A percentile compares a stretch with the other conserved stretches of the same genome.
These are phyloP conservation scores for Copidosoma aretas DNA, from an alignment of 2,888 invertebrate species.

Conservation along the genomic window DNA sequence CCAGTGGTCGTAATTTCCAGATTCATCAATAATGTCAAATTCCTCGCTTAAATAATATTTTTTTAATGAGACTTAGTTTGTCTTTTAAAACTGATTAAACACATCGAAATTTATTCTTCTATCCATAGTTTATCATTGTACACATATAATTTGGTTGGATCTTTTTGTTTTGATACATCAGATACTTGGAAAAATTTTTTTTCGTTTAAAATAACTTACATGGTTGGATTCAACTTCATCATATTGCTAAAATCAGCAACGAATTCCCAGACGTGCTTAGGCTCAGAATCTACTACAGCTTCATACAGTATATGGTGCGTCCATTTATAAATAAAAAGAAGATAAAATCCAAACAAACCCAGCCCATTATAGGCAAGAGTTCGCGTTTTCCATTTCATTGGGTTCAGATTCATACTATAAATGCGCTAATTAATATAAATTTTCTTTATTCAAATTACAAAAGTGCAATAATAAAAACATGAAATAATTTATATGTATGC, in stretches of 20 bases:
- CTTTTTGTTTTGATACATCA: neutral
- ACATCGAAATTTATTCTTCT: no score
- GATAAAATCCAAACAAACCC: slow-evolving; percentile 38
- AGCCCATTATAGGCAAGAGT: slow-evolving; percentile 48
- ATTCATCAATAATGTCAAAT: slow-evolving; percentile 70
- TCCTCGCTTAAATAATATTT: slow-evolving; percentile 64
- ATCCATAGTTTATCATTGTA: no score
- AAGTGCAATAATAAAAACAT: neutral
- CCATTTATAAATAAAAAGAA: slow-evolving; percentile 53
- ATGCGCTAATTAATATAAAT: neutral
- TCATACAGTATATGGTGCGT: slow-evolving; percentile 55
- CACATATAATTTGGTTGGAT: no score
- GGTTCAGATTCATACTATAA: slow-evolving; percentile 53
- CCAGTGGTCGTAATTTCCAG: slow-evolving; percentile 74
- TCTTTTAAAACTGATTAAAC: no score
- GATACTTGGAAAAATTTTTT: slow-evolving; percentile 9
- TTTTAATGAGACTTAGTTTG: no score
- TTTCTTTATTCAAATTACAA: neutral
- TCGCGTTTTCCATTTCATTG: slow-evolving; percentile 58
- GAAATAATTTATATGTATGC: no score
- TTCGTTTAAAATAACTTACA: slow-evolving; percentile 65
- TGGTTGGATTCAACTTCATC: slow-evolving; percentile 74
- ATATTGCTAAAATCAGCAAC: slow-evolving; percentile 79
- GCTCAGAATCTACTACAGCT: slow-evolving; percentile 66
- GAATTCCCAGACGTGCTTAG: slow-evolving; percentile 74